Conservation (phyloP, 2,797 vertebrate species). For the Holocentrus rufus region DNA sequence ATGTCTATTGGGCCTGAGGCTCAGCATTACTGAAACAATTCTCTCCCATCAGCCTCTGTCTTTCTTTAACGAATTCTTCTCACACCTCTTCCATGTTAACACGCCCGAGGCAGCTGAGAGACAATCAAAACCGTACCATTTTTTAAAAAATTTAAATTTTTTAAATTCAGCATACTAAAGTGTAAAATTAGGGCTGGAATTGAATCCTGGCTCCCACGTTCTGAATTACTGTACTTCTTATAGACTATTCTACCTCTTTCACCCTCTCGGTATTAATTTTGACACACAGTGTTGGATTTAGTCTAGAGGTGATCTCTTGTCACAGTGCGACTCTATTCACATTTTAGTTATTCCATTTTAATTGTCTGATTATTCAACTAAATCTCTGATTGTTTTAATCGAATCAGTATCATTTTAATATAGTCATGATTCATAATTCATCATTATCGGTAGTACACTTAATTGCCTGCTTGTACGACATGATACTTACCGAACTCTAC, state of each 20-base stretch:
- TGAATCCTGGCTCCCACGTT: background rate
- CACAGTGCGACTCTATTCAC: too few relatives aligned
- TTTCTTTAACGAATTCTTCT: slow-evolving; percentile 36
- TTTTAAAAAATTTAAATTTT: slow-evolving; percentile 20
- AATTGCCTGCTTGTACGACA: too few relatives aligned
- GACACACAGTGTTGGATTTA: too few relatives aligned
- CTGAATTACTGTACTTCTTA: background rate
- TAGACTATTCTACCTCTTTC: too few relatives aligned
- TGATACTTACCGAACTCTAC: too few relatives aligned
- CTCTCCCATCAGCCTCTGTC: slow-evolving; percentile 43
- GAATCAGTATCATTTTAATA: too few relatives aligned
- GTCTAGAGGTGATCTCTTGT: too few relatives aligned
- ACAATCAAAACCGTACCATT: background rate
- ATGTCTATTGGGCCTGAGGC: slow-evolving; percentile 59
- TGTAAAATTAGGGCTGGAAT: background rate
- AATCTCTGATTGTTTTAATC: too few relatives aligned
- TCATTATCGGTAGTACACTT: too few relatives aligned
- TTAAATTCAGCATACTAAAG: background rate
- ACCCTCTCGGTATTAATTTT: background rate
- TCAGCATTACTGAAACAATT: slow-evolving; percentile 53
- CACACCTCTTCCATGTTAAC: slow-evolving; percentile 3
- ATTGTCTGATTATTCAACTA: too few relatives aligned
- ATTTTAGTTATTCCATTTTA: too few relatives aligned
- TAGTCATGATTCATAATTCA: too few relatives aligned
- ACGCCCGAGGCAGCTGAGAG: background rate